Percentiles rank a stretch among this genome's conserved stretches.
phyloP scores from a whole-genome alignment of 1,140 invertebrate species.

The Drosophila miranda region DNA sequence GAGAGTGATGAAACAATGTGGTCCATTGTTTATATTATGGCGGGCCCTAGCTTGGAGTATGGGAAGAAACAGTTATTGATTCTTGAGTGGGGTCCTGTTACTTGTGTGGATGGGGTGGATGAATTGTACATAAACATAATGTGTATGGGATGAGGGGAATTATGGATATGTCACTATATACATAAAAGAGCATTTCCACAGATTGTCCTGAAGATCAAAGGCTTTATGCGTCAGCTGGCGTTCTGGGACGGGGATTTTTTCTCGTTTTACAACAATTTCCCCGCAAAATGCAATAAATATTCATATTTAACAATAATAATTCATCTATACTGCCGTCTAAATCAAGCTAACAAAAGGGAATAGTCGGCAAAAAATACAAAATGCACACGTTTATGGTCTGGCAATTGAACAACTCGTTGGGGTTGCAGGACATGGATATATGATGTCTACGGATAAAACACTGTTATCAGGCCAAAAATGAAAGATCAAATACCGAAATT shows the following conservation, averaged over 20 bases:
- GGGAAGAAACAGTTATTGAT: no score
- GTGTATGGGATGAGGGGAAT: no score
- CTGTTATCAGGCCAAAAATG: no score
- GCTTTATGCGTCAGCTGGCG: conserved; percentile 42
- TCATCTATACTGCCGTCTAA: conserved; percentile 70
- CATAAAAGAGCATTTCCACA: conserved; percentile 10
- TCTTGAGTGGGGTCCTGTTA: no score
- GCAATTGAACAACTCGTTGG: conserved; percentile 42
- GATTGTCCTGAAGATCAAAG: conserved; percentile 37
- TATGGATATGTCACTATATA: no score
- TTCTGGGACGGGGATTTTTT: conserved; percentile 10
- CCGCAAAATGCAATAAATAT: conserved; percentile 66
- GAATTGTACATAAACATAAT: no score
- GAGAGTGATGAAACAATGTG: no score
- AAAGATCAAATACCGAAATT: no score
- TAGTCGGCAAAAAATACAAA: conserved; percentile 31
- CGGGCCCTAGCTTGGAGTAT: no score
- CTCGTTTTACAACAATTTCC: conserved; percentile 20
- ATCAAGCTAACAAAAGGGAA: conserved; percentile 62
- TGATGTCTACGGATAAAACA: no score
- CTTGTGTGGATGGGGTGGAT: no score
- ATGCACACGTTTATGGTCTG: conserved; percentile 60
- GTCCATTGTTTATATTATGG: no score
- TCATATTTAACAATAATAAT: conserved; percentile 77
- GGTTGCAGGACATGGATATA: conserved; percentile 9